phyloP scores from a whole-genome alignment of 2,113 vertebrate genomes.

The Campylorhamphus procurvoides region DNA sequence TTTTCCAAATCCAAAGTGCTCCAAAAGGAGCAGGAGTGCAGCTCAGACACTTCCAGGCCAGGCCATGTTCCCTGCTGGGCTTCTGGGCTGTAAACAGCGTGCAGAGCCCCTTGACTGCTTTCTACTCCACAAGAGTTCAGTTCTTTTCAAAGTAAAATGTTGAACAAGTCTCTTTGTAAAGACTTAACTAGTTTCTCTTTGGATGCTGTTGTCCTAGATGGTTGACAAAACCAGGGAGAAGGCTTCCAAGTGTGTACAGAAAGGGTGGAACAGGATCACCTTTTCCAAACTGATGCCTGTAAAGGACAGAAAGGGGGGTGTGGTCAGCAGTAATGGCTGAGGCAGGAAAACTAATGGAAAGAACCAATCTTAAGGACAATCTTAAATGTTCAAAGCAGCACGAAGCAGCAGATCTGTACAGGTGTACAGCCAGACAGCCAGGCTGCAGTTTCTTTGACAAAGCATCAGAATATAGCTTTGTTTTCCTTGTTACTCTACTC shows the following conservation, averaged over 20 bases:
- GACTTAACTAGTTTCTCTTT: not conserved
- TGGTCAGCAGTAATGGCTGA: not conserved
- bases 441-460: not conserved
- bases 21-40: not conserved
- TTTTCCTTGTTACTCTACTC: not conserved
- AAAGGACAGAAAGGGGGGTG: not conserved
- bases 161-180: not conserved
- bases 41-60: not conserved
- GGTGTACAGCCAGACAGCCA: not conserved
- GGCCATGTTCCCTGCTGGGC: not conserved
- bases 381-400: not conserved
- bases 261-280: not conserved
- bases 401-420: not conserved
- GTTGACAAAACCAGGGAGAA: not conserved
- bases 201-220: not conserved
- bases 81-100: accelerated
- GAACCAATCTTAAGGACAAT: not conserved
- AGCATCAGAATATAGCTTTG: not conserved
- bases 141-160: not conserved
- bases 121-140: not conserved
- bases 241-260: not conserved
- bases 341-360: not conserved
- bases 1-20: not conserved
- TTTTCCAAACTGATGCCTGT: not conserved
- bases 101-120: not conserved